A percentile compares a stretch with the other conserved stretches of the same genome.
Evolutionary conservation across 2,888 invertebrate genomes (phyloP).

Genomic region (Caenorhabditis plicata): DNA sequence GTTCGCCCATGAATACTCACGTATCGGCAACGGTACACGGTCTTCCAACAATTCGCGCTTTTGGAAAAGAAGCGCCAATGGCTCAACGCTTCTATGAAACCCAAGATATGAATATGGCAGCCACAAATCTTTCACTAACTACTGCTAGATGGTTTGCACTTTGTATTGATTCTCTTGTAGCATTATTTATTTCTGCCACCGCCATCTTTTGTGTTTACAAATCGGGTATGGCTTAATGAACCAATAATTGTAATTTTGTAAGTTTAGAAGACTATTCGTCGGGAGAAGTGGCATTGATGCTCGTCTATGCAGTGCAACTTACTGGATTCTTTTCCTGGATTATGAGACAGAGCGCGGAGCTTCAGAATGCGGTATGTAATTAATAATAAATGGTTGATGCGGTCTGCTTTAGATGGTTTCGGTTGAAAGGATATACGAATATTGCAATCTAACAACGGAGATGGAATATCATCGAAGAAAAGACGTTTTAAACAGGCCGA

Average conservation of each 20-base stretch:
- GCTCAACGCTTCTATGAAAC: slow-evolving; percentile 69
- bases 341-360: slow-evolving; percentile 83
- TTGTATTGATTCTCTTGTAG: slow-evolving; percentile 85
- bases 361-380: slow-evolving; percentile 69
- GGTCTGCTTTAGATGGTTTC: slow-evolving; percentile 68
- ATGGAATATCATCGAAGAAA: slow-evolving; percentile 61
- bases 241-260: slow-evolving; percentile 33
- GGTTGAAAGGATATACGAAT: slow-evolving; percentile 83
- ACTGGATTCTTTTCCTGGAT: slow-evolving; percentile 88
- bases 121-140: slow-evolving; percentile 87
- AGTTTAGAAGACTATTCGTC: slow-evolving; percentile 26
- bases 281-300: slow-evolving; percentile 56
- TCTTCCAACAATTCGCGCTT: slow-evolving; percentile 86
- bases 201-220: slow-evolving; percentile 83
- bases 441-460: slow-evolving; percentile 77
- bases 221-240: too few relatives aligned
- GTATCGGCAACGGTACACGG: slow-evolving; percentile 86
- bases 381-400: too few relatives aligned
- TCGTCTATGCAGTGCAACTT: slow-evolving; percentile 67
- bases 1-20: slow-evolving; percentile 93
- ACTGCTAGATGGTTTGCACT: slow-evolving; percentile 90
- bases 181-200: slow-evolving; percentile 81
- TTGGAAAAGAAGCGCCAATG: slow-evolving; percentile 79
- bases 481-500: slow-evolving; percentile 8
- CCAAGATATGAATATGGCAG: slow-evolving; percentile 79